These are phyloP conservation scores for Campoplex nolae DNA, from an alignment of 2,888 invertebrate genomes.

Conservation along the genomic window DNA sequence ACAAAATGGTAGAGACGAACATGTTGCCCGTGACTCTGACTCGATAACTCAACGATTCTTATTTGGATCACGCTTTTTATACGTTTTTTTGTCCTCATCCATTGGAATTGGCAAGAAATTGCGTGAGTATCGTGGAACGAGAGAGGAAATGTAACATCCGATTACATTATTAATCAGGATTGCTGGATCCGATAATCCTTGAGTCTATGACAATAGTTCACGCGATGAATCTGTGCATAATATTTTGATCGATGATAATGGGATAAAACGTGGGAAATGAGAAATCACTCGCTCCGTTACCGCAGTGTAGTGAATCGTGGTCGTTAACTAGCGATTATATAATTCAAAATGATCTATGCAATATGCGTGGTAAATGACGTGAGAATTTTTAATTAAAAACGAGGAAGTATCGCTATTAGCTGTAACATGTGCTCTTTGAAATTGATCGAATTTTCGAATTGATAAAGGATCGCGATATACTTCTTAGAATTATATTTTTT, in stretches of 20 bases:
- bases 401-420: no score
- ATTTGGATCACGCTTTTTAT: constrained; percentile 40
- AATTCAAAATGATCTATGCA: background rate
- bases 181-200: background rate
- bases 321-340: background rate
- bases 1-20: constrained; percentile 26
- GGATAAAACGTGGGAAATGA: background rate
- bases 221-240: constrained; percentile 1
- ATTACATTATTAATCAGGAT: constrained; percentile 6
- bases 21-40: constrained; percentile 16
- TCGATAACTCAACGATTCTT: constrained; percentile 12
- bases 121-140: constrained; percentile 13
- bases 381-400: background rate
- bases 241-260: constrained; percentile 14
- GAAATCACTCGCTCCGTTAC: background rate
- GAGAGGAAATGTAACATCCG: constrained; percentile 41
- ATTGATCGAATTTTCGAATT: no score
- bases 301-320: background rate
- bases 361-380: background rate
- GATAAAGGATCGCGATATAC: no score
- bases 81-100: constrained; percentile 15
- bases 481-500: no score
- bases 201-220: constrained; percentile 20
- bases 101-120: background rate
- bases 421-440: no score